Conservation (phyloP, 2,797 vertebrate genomes). For the Microctenopoma steveboyesi region DNA sequence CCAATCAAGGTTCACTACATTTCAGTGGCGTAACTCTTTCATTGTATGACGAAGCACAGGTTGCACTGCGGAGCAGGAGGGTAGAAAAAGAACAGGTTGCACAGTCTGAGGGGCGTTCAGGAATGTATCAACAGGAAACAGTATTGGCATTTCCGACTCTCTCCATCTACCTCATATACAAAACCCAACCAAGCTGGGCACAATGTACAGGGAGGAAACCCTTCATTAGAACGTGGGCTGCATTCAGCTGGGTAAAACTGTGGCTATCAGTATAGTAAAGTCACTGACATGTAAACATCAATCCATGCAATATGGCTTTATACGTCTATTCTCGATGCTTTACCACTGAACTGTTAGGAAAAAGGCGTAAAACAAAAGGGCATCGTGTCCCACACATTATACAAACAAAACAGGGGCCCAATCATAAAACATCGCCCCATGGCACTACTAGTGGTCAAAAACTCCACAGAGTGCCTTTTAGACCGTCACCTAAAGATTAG, state of each 20-base stretch:
- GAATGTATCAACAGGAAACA: slow-evolving; percentile 76
- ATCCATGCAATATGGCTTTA: slow-evolving; percentile 72
- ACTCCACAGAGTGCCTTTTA: slow-evolving; percentile 35
- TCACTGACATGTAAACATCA: slow-evolving; percentile 54
- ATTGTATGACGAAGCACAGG: slow-evolving; percentile 63
- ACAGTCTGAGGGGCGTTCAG: slow-evolving; percentile 77
- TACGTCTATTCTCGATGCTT: slow-evolving; percentile 23
- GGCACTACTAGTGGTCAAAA: background rate
- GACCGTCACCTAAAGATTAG: slow-evolving; percentile 13
- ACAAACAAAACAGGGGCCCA: background rate
- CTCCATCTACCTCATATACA: slow-evolving; percentile 47
- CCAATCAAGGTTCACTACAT: slow-evolving; percentile 22
- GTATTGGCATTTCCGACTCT: slow-evolving; percentile 65
- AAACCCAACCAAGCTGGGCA: slow-evolving; percentile 41
- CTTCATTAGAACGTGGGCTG: slow-evolving; percentile 52
- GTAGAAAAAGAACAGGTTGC: slow-evolving; percentile 70
- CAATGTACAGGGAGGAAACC: slow-evolving; percentile 36
- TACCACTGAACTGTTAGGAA: background rate
- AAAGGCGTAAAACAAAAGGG: no score
- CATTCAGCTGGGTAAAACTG: slow-evolving; percentile 60
- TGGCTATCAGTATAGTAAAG: slow-evolving; percentile 58
- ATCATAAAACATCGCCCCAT: background rate
- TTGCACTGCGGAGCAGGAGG: slow-evolving; percentile 64
- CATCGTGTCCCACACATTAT: no score
- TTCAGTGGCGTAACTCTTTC: slow-evolving; percentile 61